Evolutionary conservation across 1,140 invertebrate genomes (phyloP).

Genomic region (Lithobius niger): DNA sequence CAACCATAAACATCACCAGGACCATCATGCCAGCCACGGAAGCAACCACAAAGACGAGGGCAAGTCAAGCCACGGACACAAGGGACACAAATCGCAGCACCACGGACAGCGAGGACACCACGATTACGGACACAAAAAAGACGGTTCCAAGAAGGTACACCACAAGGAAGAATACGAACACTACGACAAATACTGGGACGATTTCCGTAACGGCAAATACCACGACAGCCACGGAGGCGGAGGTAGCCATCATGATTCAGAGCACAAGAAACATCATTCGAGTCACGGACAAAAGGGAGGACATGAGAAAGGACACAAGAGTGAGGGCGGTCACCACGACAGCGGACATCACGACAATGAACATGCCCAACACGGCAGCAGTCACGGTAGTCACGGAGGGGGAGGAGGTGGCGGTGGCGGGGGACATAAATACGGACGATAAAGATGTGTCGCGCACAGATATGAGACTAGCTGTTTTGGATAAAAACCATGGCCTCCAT

Average conservation of each 20-base stretch:
- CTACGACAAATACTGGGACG: slow-evolving; percentile 6
- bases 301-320: background rate
- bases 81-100: background rate
- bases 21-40: background rate
- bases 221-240: background rate
- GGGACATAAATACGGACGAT: too few relatives aligned
- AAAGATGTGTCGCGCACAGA: too few relatives aligned
- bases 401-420: background rate
- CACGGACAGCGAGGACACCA: slow-evolving; percentile 1
- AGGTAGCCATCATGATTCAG: background rate
- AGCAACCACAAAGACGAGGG: background rate
- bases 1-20: background rate
- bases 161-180: slow-evolving; percentile 8
- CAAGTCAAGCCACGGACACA: background rate
- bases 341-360: background rate
- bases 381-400: background rate
- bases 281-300: background rate
- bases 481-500: too few relatives aligned
- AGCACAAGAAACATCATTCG: background rate
- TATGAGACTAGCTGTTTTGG: too few relatives aligned
- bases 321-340: background rate
- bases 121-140: slow-evolving; percentile 5
- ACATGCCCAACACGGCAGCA: background rate
- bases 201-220: background rate
- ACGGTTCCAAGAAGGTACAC: slow-evolving; percentile 3